Evolutionary conservation across 2,888 invertebrate genomes (phyloP).

Genomic region (Sarcophaga carnaria): DNA sequence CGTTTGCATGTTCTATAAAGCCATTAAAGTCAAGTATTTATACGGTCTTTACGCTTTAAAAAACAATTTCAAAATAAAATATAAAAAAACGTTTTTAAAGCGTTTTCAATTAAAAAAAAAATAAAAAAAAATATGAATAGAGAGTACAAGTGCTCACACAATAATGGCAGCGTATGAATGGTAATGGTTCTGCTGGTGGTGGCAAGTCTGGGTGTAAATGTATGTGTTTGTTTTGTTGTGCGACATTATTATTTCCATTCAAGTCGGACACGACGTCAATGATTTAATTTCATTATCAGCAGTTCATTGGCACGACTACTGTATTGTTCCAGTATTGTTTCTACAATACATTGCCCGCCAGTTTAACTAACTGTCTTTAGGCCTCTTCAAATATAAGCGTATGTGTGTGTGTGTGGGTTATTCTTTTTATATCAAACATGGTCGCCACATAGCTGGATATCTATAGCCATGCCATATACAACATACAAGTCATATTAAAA

Average conservation of each 20-base stretch:
- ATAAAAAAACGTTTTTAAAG: not conserved
- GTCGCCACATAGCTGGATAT: not conserved
- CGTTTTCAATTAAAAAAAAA: not conserved
- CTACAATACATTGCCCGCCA: not conserved
- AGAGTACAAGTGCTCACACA: not conserved
- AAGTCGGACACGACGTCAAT: conserved; percentile 71
- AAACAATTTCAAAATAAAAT: not conserved
- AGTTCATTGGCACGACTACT: conserved; percentile 70
- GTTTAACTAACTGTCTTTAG: not conserved
- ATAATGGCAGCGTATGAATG: not conserved
- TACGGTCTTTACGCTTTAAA: not conserved
- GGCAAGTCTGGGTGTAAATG: no score
- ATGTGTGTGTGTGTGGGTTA: not conserved
- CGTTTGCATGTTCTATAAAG: not conserved
- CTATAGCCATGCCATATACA: no score
- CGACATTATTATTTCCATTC: not conserved
- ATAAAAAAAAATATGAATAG: not conserved
- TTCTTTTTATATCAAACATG: conserved; percentile 12
- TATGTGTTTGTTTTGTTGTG: not conserved
- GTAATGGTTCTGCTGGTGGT: not conserved
- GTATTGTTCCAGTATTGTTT: not conserved
- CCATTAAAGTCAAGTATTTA: not conserved
- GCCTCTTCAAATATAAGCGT: not conserved
- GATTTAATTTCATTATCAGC: conserved; percentile 79
- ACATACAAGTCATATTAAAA: no score